Conservation (phyloP, 1,140 invertebrate species). For the Brachionus rubens region DNA sequence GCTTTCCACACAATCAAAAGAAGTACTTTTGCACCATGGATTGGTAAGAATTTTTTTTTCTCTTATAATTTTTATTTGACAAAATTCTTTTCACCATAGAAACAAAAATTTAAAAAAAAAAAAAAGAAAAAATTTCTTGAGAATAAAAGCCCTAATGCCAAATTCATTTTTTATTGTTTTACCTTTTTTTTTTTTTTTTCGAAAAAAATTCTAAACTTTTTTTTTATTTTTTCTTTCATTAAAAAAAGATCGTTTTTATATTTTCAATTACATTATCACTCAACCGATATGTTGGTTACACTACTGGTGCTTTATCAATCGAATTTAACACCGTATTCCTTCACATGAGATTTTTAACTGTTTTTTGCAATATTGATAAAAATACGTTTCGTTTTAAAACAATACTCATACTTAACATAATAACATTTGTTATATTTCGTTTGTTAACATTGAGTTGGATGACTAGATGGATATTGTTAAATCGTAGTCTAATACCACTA, state of each 20-base stretch:
- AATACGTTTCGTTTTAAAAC: neutral
- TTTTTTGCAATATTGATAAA: slow-evolving; percentile 42
- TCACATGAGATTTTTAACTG: slow-evolving; percentile 34
- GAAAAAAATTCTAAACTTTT: neutral
- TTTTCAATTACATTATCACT: slow-evolving; percentile 40
- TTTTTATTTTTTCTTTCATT: slow-evolving; percentile 33
- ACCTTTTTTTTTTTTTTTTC: slow-evolving; percentile 13
- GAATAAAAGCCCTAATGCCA: neutral
- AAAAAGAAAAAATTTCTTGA: neutral
- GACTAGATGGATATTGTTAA: slow-evolving; percentile 41
- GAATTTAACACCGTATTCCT: slow-evolving; percentile 40
- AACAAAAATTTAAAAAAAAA: neutral
- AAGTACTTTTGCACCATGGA: slow-evolving; percentile 41
- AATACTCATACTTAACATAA: neutral
- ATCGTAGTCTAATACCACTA: neutral
- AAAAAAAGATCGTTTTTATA: slow-evolving; percentile 40
- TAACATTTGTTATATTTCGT: slow-evolving; percentile 41
- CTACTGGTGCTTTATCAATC: slow-evolving; percentile 33
- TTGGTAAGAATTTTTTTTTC: slow-evolving; percentile 18
- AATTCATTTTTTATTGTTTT: neutral
- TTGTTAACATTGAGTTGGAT: slow-evolving; percentile 35
- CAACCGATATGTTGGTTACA: slow-evolving; percentile 41
- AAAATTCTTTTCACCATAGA: slow-evolving; percentile 20
- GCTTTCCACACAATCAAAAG: slow-evolving; percentile 39
- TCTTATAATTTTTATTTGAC: neutral